These are phyloP conservation scores for Heliconius cydno DNA, from an alignment of 2,888 invertebrate genomes.

Conservation along the genomic window DNA sequence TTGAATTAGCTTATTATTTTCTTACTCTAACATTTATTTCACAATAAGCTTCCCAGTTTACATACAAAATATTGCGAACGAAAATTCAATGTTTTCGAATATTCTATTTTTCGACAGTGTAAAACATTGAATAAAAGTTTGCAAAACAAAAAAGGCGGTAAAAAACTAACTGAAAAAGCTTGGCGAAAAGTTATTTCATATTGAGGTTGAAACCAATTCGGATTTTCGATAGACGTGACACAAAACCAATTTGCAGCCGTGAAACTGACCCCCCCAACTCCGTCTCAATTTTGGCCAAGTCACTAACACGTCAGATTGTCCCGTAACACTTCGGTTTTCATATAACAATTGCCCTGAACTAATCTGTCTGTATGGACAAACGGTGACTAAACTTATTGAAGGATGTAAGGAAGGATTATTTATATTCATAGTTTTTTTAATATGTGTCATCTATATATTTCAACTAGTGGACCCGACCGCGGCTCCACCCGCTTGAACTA, in stretches of 20 bases:
- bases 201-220: conserved; percentile 78
- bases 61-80: background rate
- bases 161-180: conserved; percentile 22
- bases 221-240: conserved; percentile 62
- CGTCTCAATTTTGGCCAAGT: conserved; percentile 43
- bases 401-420: background rate
- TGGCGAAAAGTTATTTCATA: conserved; percentile 51
- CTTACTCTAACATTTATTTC: too few species aligned
- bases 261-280: conserved; percentile 47
- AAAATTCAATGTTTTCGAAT: background rate
- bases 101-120: background rate
- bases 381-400: background rate
- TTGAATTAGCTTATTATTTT: too few species aligned
- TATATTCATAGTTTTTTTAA: too few species aligned
- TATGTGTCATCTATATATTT: too few species aligned
- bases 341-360: conserved; percentile 1
- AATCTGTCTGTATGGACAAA: background rate
- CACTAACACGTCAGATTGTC: conserved; percentile 14
- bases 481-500: too few species aligned
- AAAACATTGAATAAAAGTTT: conserved; percentile 23
- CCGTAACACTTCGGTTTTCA: conserved; percentile 14
- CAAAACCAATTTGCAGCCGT: conserved; percentile 51
- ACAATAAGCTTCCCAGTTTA: background rate
- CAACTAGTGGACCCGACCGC: too few species aligned
- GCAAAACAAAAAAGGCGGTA: conserved; percentile 18